phyloP scores from a whole-genome alignment of 1,140 invertebrate species.

The Solen grandis region DNA sequence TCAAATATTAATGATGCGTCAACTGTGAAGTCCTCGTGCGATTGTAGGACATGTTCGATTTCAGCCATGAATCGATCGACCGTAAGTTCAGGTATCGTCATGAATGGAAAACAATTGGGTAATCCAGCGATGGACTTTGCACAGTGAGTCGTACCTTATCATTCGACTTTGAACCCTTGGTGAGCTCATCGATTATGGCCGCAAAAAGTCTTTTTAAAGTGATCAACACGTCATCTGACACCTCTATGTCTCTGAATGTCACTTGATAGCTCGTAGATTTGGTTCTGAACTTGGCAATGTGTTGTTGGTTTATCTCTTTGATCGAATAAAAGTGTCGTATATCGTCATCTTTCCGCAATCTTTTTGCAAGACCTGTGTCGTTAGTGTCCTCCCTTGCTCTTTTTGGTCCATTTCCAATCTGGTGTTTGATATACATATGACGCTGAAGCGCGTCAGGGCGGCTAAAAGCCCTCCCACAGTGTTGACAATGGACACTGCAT shows the following conservation, averaged over 20 bases:
- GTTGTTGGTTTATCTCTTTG: not conserved
- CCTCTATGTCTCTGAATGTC: not conserved
- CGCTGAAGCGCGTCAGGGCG: not conserved
- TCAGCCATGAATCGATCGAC: constrained; percentile 12
- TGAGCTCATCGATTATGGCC: not conserved
- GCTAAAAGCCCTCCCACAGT: not conserved
- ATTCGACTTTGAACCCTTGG: not conserved
- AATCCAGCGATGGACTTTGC: not conserved
- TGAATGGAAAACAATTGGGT: not conserved
- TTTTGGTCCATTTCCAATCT: not conserved
- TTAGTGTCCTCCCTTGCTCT: not conserved
- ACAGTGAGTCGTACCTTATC: not conserved
- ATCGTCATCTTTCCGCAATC: not conserved
- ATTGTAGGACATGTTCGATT: constrained; percentile 16
- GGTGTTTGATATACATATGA: not conserved
- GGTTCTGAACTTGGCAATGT: not conserved
- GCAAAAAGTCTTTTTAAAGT: constrained; percentile 7
- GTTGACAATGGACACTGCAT: not conserved
- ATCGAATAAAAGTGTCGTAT: not conserved
- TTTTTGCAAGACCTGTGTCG: not conserved
- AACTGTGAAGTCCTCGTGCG: constrained; percentile 10
- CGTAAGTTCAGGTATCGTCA: constrained; percentile 18
- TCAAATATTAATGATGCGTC: not conserved
- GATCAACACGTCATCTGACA: not conserved
- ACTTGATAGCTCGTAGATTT: not conserved